Evolutionary conservation across 1,140 invertebrate genomes (phyloP).

Genomic region (Monomorium pharaonis): DNA sequence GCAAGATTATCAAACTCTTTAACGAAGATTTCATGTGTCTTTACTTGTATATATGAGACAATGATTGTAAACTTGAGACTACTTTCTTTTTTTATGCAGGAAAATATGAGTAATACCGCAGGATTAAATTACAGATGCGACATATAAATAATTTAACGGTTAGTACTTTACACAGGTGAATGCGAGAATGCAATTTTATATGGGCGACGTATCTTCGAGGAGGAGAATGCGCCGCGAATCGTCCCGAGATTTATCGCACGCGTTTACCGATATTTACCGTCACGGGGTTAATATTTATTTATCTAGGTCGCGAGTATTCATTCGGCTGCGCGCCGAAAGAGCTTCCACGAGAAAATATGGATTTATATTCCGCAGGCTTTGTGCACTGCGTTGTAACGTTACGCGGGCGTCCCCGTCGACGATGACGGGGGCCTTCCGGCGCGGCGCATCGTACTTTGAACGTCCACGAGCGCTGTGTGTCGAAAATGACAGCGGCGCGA

Average conservation of each 20-base stretch:
- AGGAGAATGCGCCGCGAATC: slow-evolving; percentile 13
- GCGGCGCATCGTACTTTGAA: not conserved
- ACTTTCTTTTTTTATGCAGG: too few relatives aligned
- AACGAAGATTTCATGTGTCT: too few relatives aligned
- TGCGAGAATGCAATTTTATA: slow-evolving; percentile 1
- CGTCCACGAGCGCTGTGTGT: slow-evolving; percentile 39
- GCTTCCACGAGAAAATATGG: slow-evolving; percentile 25
- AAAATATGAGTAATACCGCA: too few relatives aligned
- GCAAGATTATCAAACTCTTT: too few relatives aligned
- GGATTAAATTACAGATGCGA: too few relatives aligned
- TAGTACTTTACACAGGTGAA: not conserved
- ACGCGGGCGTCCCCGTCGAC: not conserved
- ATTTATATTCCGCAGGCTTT: slow-evolving; percentile 52
- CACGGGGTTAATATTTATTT: slow-evolving; percentile 14
- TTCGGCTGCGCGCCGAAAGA: not conserved
- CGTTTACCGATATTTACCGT: not conserved
- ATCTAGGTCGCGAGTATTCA: not conserved
- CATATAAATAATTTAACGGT: too few relatives aligned
- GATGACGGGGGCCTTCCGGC: slow-evolving; percentile 21
- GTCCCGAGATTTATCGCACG: slow-evolving; percentile 29
- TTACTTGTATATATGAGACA: too few relatives aligned
- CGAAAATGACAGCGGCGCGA: slow-evolving; percentile 45
- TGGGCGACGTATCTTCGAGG: not conserved
- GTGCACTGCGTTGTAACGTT: not conserved
- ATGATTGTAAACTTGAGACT: too few relatives aligned